Evolutionary conservation across 2,113 vertebrate species (phyloP), one percentile per base, ranked within the genome.

Genomic region (Xenopus laevis): DNA sequence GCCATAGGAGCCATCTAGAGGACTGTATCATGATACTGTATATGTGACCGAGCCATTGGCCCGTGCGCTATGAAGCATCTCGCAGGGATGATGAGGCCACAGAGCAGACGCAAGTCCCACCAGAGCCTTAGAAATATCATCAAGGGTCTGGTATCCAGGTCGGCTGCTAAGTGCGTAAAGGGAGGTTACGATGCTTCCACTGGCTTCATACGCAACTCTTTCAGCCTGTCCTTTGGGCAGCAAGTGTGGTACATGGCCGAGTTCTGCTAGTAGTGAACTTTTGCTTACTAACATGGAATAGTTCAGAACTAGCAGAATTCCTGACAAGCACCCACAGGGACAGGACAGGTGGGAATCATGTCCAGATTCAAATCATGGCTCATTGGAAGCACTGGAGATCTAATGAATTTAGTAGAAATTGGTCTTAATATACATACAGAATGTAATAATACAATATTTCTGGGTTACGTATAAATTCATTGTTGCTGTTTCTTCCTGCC

Each of bases 201-300:
- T 53, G 15, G 13, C 4, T 13, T 33, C 21, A 11, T 8, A 10
- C 13, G 7, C 3, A 40, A 33, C 67, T n/a, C 11, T 66, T 23
- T 18, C 15, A 12, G 46, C 20, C 72, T 55, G 70, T 65, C 59
- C 71, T 27, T 52, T 68, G 13, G 55, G 16, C 63, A 27, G 67
- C 45, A n/a, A 61, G 21, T 45, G 53, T 10, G 85, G 86, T 83
- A 81, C 87, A 85, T 87, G 88, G 88, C 88, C 66, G 88, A 92
- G 88, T 91, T 91, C 90, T 91, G 87, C 91, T 91, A 89, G 90
- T 91, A 90, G 89, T 92, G 90, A 92, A 91, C 89, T 91, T 88
- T 89, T 89, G 79, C 78, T 81, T 83, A 88, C 15, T 1, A 68
- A 67, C 79, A 74, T 82, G 4, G 78, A 90, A 89, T 89, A 90